Evolutionary conservation across 2,888 invertebrate species (phyloP).

Genomic region (Plutella xylostella): DNA sequence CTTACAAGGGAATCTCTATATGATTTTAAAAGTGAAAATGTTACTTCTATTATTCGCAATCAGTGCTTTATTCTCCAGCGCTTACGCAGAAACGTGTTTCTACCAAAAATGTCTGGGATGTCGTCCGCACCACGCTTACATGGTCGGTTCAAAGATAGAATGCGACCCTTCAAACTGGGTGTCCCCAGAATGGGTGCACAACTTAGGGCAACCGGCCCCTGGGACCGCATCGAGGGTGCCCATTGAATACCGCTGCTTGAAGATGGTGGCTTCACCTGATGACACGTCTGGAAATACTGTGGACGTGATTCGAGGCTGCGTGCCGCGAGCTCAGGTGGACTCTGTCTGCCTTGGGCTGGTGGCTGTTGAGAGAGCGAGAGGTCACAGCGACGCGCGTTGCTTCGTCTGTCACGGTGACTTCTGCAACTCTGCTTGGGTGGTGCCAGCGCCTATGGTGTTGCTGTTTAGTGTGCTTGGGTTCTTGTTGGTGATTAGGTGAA

Average conservation of each 20-base stretch:
- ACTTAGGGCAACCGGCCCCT: slow-evolving; percentile 53
- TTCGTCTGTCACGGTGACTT: slow-evolving; percentile 46
- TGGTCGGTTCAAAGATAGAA: slow-evolving; percentile 33
- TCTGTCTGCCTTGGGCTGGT: slow-evolving; percentile 49
- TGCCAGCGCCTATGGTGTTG: no score
- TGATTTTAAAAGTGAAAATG: no score
- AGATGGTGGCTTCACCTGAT: slow-evolving; percentile 60
- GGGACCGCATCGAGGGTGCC: slow-evolving; percentile 46
- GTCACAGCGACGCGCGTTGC: slow-evolving; percentile 60
- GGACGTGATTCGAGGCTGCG: slow-evolving; percentile 51
- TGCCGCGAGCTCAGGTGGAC: slow-evolving; percentile 48
- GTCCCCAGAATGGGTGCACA: slow-evolving; percentile 51
- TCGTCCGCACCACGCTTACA: slow-evolving; percentile 35
- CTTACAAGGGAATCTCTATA: no score
- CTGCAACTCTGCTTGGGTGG: slow-evolving; percentile 45
- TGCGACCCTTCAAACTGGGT: slow-evolving; percentile 55
- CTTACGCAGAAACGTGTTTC: slow-evolving; percentile 54
- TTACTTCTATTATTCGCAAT: no score
- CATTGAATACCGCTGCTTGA: slow-evolving; percentile 53
- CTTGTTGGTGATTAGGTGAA: no score
- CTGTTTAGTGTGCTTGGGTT: no score
- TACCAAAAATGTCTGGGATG: slow-evolving; percentile 52
- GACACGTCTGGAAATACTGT: slow-evolving; percentile 58
- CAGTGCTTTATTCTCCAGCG: no score
- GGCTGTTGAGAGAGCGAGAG: slow-evolving; percentile 51